Conservation (phyloP, 2,888 invertebrate genomes). For the Corythucha ciliata region DNA sequence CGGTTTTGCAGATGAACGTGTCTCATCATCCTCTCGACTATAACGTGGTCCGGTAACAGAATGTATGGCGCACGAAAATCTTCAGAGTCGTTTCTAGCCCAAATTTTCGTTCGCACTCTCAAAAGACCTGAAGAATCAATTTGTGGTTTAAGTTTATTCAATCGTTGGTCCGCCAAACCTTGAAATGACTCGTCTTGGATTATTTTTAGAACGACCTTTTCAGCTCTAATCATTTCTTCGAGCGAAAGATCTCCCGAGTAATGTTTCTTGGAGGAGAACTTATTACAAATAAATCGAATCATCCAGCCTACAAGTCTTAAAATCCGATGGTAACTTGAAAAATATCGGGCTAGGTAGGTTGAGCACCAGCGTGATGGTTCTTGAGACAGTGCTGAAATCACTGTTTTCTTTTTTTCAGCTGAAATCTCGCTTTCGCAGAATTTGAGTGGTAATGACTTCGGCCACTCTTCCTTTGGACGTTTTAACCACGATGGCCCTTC, state of each 20-base stretch:
- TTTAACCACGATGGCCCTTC: constrained; percentile 37
- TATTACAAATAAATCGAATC: not conserved
- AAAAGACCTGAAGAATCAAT: constrained; percentile 10
- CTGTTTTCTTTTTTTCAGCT: constrained; percentile 17
- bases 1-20: constrained; percentile 8
- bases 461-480: constrained; percentile 31
- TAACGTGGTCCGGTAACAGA: constrained; percentile 17
- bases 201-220: not conserved
- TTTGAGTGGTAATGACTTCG: constrained; percentile 8
- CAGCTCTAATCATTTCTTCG: not conserved
- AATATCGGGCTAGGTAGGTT: not conserved
- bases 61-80: constrained; percentile 19
- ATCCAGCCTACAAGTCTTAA: constrained; percentile 6
- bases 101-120: constrained; percentile 17
- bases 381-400: not conserved
- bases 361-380: not conserved
- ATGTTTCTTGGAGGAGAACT: not conserved
- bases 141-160: not conserved
- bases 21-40: constrained; percentile 12
- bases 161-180: not conserved
- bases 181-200: constrained; percentile 1
- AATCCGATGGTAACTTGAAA: not conserved
- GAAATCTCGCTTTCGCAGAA: constrained; percentile 12
- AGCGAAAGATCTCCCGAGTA: not conserved
- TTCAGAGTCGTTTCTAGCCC: constrained; percentile 17